Conservation (phyloP, 2,888 invertebrate species). For the Ormia ochracea region DNA sequence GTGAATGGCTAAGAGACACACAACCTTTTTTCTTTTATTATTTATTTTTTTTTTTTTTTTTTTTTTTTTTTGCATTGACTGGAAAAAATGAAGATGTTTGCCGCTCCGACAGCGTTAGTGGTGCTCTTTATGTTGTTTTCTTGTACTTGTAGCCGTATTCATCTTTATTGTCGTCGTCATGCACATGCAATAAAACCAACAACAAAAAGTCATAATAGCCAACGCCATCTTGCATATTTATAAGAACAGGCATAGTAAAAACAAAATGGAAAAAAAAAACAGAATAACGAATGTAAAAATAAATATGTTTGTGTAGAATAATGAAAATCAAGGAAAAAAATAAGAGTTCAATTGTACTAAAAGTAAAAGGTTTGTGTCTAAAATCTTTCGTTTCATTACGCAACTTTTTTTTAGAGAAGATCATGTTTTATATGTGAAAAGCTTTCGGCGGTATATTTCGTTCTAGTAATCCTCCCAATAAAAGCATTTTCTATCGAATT, state of each 20-base stretch:
- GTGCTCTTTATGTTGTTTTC: conserved; percentile 37
- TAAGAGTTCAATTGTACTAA: neutral
- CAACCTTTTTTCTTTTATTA: neutral
- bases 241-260: conserved; percentile 42
- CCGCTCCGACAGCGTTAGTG: conserved; percentile 57
- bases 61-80: conserved; percentile 19
- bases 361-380: conserved; percentile 30
- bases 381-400: conserved; percentile 30
- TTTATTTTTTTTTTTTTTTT: neutral
- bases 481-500: too few relatives aligned
- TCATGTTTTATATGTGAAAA: neutral
- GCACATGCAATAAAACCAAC: conserved; percentile 49
- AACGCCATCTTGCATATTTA: conserved; percentile 64
- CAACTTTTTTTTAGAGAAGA: neutral
- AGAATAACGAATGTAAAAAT: neutral
- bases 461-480: neutral
- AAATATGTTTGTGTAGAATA: conserved; percentile 1
- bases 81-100: conserved; percentile 63
- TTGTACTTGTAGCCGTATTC: conserved; percentile 32
- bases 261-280: neutral
- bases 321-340: conserved; percentile 7
- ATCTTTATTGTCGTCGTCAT: conserved; percentile 48
- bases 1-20: conserved; percentile 58
- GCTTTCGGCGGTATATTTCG: neutral
- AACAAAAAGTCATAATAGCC: conserved; percentile 58